Evolutionary conservation across 2,113 vertebrate genomes (phyloP).

Genomic region (Hippopotamus amphibius): DNA sequence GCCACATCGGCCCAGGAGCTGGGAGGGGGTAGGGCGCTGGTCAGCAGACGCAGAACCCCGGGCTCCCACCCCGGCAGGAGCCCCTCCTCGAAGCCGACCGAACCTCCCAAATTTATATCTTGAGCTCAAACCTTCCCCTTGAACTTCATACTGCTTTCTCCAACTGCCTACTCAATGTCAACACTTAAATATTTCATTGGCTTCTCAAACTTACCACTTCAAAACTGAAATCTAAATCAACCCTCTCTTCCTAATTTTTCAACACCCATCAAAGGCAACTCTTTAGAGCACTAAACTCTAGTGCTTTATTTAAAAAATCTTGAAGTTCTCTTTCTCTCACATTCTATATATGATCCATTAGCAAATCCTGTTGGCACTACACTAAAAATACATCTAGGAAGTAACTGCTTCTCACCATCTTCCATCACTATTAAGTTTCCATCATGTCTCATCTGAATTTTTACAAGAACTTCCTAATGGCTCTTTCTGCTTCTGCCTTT

Average conservation of each 20-base stretch:
- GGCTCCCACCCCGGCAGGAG: no score
- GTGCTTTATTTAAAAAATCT: not conserved
- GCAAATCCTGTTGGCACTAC: not conserved
- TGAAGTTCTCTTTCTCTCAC: not conserved
- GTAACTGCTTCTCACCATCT: not conserved
- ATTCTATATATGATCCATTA: not conserved
- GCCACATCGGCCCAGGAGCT: no score
- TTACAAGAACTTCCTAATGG: not conserved
- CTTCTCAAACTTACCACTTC: not conserved
- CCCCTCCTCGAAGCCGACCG: no score
- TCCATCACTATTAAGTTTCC: not conserved
- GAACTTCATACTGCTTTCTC: not conserved
- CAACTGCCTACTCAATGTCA: not conserved
- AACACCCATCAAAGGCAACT: not conserved
- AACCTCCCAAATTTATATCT: not conserved
- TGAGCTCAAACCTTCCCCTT: not conserved
- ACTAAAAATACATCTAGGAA: not conserved
- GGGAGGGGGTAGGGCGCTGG: no score
- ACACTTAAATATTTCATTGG: not conserved
- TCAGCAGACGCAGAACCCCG: no score
- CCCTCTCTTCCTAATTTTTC: not conserved
- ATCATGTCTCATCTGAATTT: conserved; percentile 9
- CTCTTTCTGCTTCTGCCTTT: not conserved
- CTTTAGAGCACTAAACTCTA: no score
- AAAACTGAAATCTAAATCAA: not conserved